Evolutionary conservation across 2,113 vertebrate genomes (phyloP), one percentile per base, ranked within the genome.

Genomic region (Pelmatolapia mariae): DNA sequence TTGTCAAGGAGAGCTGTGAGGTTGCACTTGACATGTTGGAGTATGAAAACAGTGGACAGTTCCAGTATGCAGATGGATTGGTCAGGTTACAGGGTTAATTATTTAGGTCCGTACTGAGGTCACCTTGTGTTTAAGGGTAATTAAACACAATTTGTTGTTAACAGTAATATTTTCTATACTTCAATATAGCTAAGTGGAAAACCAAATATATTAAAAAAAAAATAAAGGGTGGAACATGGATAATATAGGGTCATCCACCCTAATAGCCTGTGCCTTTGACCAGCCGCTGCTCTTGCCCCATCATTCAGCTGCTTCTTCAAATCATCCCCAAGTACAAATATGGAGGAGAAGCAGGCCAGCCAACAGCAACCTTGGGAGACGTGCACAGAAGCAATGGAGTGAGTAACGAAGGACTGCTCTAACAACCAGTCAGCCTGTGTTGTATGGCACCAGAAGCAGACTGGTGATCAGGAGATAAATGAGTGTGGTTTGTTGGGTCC

Each of bases 1-100:
- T 99, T 26, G 99, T 99, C 52, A 97, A 98, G 4, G 99, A 99
- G 95, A 99, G 99, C 93, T 99, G 98, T 6, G 96, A 97, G 90
- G 99, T 99, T 54, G 99, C 99, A 0, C 92, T 99, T 91, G 99
- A 99, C 94, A 97, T 99, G 98, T 96, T 98, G 2, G 95, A 97
- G 71, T 95, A 99, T 0, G 97, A 98, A 92, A 96, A 94, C 18
- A 86, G 96, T 2, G 1, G 83, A 0, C 95, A 97, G 90, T 98
- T 99, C 92, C 99, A 99, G 94, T 99, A 99, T 0, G 98, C 99
- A 0, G 97, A 99, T 0, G 96, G 96, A 40, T 96, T 99, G 36
- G 90, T 95, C 90, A 93, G 92, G 50, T 80, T 96, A 54, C 90
- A 95, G 81, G 79, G 90, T 47, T 93, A 73, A 47, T 11, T 73